Conservation (phyloP, 2,113 vertebrate species). For the Edolisoma coerulescens region DNA sequence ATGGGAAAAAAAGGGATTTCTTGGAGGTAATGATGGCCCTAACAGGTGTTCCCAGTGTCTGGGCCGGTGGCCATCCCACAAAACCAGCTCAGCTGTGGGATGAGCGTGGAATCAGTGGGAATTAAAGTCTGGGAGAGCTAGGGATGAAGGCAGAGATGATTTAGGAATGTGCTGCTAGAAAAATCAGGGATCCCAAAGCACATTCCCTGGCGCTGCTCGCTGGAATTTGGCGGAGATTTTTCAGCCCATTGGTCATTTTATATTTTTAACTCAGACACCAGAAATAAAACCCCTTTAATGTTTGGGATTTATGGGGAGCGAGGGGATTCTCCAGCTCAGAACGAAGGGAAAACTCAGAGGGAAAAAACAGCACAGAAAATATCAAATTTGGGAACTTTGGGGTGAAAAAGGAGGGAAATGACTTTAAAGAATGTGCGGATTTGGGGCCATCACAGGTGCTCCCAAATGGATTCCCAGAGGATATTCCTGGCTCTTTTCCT, state of each 20-base stretch:
- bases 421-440: not conserved
- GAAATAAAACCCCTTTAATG: not conserved
- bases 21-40: not conserved
- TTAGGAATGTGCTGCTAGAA: not conserved
- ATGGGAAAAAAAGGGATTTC: not conserved
- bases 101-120: not conserved
- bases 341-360: not conserved
- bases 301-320: not conserved
- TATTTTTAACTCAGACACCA: not conserved
- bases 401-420: rapidly evolving
- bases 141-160: not conserved
- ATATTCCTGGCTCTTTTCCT: not conserved
- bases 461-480: not conserved
- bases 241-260: not conserved
- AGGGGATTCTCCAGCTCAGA: not conserved
- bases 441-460: not conserved
- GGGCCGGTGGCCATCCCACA: not conserved
- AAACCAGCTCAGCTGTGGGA: not conserved
- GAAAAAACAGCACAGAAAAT: not conserved
- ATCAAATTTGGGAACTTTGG: not conserved
- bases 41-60: not conserved
- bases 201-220: not conserved
- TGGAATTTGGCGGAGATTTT: not conserved
- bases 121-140: not conserved
- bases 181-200: not conserved